phyloP scores from a whole-genome alignment of 2,888 invertebrate species.

The Spialia ferax region DNA sequence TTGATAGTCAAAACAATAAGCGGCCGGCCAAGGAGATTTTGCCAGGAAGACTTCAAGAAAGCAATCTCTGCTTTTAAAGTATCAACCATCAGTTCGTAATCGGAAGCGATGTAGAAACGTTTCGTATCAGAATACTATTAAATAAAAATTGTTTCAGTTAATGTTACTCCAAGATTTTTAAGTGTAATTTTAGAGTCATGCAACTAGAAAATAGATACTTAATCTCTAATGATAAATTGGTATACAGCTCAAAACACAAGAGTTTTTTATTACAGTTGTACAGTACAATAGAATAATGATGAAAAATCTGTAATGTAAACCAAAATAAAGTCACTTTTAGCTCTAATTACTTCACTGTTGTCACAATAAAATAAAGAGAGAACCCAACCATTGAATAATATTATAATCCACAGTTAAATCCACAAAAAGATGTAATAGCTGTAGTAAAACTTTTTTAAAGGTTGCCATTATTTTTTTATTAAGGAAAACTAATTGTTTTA shows the following conservation, averaged over 20 bases:
- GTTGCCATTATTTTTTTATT: no score
- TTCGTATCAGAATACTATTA: slow-evolving; percentile 98
- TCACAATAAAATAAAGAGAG: no score
- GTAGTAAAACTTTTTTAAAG: no score
- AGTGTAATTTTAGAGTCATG: background rate
- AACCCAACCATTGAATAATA: no score
- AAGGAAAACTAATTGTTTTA: no score
- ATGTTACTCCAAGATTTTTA: background rate
- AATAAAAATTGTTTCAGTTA: slow-evolving; percentile 53
- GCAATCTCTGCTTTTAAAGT: slow-evolving; percentile 98
- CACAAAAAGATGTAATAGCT: no score
- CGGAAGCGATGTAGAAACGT: slow-evolving; percentile 99
- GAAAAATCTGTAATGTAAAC: background rate
- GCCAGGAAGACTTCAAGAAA: slow-evolving; percentile 99
- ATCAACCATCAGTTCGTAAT: slow-evolving; percentile 99
- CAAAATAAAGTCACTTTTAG: background rate
- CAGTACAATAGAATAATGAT: background rate
- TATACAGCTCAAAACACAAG: background rate
- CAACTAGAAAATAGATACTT: background rate
- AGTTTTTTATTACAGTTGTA: background rate
- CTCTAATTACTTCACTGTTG: no score
- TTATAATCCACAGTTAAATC: no score
- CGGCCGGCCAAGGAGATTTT: slow-evolving; percentile 98
- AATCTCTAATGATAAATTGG: background rate
- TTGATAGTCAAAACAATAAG: slow-evolving; percentile 96